Conservation (phyloP, 53 echinoderm and acorn worm species). For the Crossaster papposus region DNA sequence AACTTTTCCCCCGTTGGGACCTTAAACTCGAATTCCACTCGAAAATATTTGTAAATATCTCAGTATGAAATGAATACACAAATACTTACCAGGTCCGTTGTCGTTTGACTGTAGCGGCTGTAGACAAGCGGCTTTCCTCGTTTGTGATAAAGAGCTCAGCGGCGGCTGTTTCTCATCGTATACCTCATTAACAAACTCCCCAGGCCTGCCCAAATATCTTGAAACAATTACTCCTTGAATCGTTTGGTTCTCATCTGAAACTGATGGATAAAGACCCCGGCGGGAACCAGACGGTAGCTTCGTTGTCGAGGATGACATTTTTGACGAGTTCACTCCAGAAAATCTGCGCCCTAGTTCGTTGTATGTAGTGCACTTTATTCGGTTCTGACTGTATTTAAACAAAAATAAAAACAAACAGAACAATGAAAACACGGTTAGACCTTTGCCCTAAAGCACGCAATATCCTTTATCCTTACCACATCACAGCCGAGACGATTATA, state of each 20-base stretch:
- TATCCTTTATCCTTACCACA: background rate
- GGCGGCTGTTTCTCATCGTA: background rate
- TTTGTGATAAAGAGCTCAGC: too few relatives aligned
- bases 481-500: background rate
- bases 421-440: background rate
- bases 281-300: background rate
- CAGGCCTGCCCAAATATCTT: background rate
- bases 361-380: background rate
- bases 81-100: background rate
- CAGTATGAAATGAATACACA: background rate
- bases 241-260: background rate
- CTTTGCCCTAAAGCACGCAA: background rate
- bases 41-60: background rate
- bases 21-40: background rate
- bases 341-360: background rate
- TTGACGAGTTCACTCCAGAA: background rate
- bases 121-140: conserved; percentile 1
- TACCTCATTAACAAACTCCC: background rate
- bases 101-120: conserved; percentile 23
- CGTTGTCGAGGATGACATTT: background rate
- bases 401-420: background rate
- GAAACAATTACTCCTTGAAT: background rate
- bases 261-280: background rate
- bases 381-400: background rate
- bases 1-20: too few relatives aligned